A percentile compares a stretch with the other conserved stretches of the same genome.
phyloP scores from a whole-genome alignment of 2,888 invertebrate species.

The Serrognathus titanus region DNA sequence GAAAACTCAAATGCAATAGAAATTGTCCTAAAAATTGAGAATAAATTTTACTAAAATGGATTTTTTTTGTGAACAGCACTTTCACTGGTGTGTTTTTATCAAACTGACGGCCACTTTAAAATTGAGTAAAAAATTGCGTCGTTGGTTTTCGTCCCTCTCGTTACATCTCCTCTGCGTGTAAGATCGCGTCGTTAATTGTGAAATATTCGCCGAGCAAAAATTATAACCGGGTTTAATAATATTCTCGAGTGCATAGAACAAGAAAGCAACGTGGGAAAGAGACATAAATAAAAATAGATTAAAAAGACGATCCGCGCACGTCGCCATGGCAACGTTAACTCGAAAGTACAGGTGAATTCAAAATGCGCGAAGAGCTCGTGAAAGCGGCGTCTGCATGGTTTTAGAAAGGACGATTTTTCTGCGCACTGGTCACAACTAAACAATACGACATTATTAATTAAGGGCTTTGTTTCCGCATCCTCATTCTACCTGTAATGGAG shows the following conservation, averaged over 20 bases:
- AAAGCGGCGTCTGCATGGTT: slow-evolving; percentile 13
- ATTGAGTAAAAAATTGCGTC: too few relatives aligned
- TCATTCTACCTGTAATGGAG: too few relatives aligned
- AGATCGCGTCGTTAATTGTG: background rate
- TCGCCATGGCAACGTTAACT: slow-evolving; percentile 26
- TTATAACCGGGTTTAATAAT: background rate
- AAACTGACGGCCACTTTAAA: too few relatives aligned
- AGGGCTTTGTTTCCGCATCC: too few relatives aligned
- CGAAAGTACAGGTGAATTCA: slow-evolving; percentile 27
- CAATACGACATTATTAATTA: too few relatives aligned
- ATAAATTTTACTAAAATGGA: too few relatives aligned
- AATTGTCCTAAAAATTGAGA: too few relatives aligned
- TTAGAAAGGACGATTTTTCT: background rate
- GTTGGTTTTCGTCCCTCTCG: too few relatives aligned
- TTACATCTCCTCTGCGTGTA: background rate
- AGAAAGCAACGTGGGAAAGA: slow-evolving; percentile 8
- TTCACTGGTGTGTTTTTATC: too few relatives aligned
- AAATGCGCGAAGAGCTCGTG: slow-evolving; percentile 22
- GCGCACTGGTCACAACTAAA: too few relatives aligned
- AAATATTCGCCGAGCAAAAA: background rate
- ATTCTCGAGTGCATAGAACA: slow-evolving; percentile 25
- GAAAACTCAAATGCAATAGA: too few relatives aligned
- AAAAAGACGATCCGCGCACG: slow-evolving; percentile 23
- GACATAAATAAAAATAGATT: slow-evolving; percentile 23
- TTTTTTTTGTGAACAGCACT: too few relatives aligned